Evolutionary conservation across 2,888 invertebrate species (phyloP), one percentile per base, ranked within the genome.

Genomic region (Ormyrus pomaceus): DNA sequence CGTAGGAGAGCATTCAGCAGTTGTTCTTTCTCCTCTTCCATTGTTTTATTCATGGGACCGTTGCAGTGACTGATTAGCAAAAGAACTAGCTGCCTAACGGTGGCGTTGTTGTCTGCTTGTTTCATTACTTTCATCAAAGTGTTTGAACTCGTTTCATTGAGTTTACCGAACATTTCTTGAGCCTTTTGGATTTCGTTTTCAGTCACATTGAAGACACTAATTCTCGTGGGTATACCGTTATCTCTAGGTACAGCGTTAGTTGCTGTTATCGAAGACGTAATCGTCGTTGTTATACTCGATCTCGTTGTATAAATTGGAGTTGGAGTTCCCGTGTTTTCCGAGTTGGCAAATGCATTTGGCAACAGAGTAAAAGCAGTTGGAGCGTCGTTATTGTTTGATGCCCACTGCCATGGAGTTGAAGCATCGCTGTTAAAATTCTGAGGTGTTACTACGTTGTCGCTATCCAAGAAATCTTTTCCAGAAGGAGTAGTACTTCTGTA

Each of bases 101-200:
- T 94, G 77, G 95, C 95, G 84, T 96, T 95, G 84, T 93, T 94
- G 84, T 94, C 94, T 0, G 96, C 96, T 87, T 95, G 95, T 86
- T 95, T 94, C 96, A 96, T 96, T 58, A 96, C 95, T 81, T 94
- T 93, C 92, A 96, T 94, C 75, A 96, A 91, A 84, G 95, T 95
- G 81, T 94, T 92, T 0, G 95, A 93, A 81, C 95, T 95, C 0
- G 95, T 94, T 9, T 94, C 94, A 86, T 96, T 96, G 82, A 96
- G 92, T 19, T 94, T 94, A 0, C 94, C 94, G 88, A 96, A 95
- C 85, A 96, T 94, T 90, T 95, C 94, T 85, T 95, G 95, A 0
- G 96, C 95, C 84, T 94, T 94, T 85, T 93, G 92, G 66, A 95
- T 93, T 78, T 93, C 93, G 58, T 94, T 93, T n/a, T 94, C 94